Evolutionary conservation across 2,888 invertebrate species (phyloP), one percentile per base, ranked within the genome.

Genomic region (Acrobasis repandana): DNA sequence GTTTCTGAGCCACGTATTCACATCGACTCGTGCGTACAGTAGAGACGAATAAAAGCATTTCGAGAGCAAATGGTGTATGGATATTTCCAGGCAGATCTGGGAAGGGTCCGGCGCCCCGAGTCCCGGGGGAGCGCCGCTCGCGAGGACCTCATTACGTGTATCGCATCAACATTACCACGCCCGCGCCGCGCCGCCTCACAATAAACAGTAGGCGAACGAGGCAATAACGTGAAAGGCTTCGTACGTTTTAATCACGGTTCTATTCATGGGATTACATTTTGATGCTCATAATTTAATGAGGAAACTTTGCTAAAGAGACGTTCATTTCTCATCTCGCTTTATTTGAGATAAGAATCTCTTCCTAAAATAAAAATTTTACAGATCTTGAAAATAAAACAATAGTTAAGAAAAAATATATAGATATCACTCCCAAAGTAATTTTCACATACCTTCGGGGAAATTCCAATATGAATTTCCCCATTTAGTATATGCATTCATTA

Each of bases 1-100:
- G 66, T 58, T 52, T 62, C 67, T 56, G 63, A 65, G 60, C 64
- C 68, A 72, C 67, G 69, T 74, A 70, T 65, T 69, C 64, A 67
- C 64, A 66, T 71, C 65, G 38, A 70, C 70, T 74, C 73, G 70
- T 73, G 70, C 69, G 71, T 73, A 66, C 58, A 63, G 68, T 70
- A 67, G 65, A 72, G 73, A 74, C 70, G 70, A 79, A 73, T 75
- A 77, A 79, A 79, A 80, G 79, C 70, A 73, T 77, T 71, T 73
- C 65, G 69, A 67, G 66, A 73, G 74, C 66, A 80, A 81, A 80
- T 79, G 71, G 73, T 72, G 72, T 75, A 78, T 73, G 75, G 72
- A 76, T 78, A 76, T 80, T 80, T 74, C 66, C 67, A 59, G 69
- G 64, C 75, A 74, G 72, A 73, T 71, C 70, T 73, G 68, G 69